These are phyloP conservation scores for Loxodonta africana DNA, from an alignment of 2,113 vertebrate species.

Conservation along the genomic window DNA sequence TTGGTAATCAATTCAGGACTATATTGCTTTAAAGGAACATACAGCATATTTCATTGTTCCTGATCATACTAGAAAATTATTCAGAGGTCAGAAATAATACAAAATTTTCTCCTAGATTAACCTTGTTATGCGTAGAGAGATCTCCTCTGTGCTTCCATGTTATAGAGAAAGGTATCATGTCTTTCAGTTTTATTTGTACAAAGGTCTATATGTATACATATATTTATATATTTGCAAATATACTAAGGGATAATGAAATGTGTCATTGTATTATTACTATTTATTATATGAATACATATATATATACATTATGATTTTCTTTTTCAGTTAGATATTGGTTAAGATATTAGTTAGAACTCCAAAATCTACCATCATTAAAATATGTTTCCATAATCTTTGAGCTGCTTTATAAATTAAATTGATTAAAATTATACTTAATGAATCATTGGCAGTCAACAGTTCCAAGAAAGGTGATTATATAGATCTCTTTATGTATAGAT, in stretches of 20 bases:
- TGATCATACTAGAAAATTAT: slow-evolving; percentile 55
- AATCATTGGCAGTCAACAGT: background rate
- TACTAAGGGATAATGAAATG: background rate
- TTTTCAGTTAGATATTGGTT: background rate
- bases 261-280: background rate
- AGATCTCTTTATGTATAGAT: background rate
- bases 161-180: background rate
- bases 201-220: background rate
- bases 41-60: slow-evolving; percentile 47
- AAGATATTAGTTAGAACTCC: background rate
- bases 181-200: background rate
- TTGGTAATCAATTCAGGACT: slow-evolving; percentile 64
- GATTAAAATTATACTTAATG: background rate
- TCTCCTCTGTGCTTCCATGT: background rate
- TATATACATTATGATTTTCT: background rate
- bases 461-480: background rate
- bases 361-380: slow-evolving; percentile 29
- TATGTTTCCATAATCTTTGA: background rate
- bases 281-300: background rate
- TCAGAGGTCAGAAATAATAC: slow-evolving; percentile 56
- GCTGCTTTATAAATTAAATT: slow-evolving; percentile 24
- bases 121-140: background rate
- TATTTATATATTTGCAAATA: background rate
- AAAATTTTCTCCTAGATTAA: background rate
- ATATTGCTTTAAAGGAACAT: slow-evolving; percentile 75